Evolutionary conservation across 2,888 invertebrate genomes (phyloP).

Genomic region (Cepaea hortensis): DNA sequence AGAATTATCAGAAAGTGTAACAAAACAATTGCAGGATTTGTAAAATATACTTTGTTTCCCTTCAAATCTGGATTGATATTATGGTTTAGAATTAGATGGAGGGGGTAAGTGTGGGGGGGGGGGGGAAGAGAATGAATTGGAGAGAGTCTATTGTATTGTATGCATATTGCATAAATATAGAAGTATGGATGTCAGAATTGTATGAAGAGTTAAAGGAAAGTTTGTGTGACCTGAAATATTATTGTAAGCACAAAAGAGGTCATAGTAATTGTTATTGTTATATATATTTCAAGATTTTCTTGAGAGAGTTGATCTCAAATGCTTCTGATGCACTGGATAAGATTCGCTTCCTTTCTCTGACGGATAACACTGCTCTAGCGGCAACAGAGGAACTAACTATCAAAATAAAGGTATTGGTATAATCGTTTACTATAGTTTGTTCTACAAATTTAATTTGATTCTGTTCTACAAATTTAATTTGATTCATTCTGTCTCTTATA

Average conservation of each 20-base stretch:
- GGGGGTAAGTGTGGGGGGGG: too few relatives aligned
- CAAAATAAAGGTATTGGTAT: constrained; percentile 83
- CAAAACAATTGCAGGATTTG: too few relatives aligned
- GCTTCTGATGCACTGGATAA: constrained; percentile 99
- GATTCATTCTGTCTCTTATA: too few relatives aligned
- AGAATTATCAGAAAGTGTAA: too few relatives aligned
- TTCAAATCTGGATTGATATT: too few relatives aligned
- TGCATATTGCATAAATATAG: not conserved
- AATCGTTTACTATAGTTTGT: not conserved
- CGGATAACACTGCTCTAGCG: constrained; percentile 85
- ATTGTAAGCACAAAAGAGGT: not conserved
- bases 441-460: not conserved
- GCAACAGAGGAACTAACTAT: constrained; percentile 89
- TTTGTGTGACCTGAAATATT: not conserved
- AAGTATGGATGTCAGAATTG: not conserved
- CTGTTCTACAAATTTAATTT: not conserved
- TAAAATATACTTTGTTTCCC: too few relatives aligned
- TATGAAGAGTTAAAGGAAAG: not conserved
- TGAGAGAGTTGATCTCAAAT: constrained; percentile 98
- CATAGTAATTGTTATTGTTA: not conserved
- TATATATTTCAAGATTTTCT: constrained; percentile 84
- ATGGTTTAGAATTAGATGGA: too few relatives aligned
- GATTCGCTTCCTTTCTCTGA: constrained; percentile 91
- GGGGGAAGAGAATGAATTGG: too few relatives aligned
- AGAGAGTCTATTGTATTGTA: not conserved